phyloP scores from a whole-genome alignment of 2,888 invertebrate genomes.

The Synanthedon formicaeformis region DNA sequence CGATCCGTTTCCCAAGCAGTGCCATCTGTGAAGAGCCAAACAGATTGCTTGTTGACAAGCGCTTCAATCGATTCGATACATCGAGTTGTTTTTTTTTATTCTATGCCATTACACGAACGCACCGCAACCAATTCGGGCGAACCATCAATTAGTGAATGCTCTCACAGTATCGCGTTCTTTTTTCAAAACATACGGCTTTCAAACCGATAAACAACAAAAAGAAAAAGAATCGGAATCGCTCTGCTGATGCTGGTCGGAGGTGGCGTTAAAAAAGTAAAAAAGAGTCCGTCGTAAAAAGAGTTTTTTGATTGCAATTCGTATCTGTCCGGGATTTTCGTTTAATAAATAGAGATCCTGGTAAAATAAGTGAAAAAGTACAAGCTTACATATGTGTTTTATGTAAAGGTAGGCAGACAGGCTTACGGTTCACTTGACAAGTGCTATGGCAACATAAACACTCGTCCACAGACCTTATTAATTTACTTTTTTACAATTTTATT shows the following conservation, averaged over 20 bases:
- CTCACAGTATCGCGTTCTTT: constrained; percentile 40
- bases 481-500: too few relatives aligned
- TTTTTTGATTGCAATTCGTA: constrained; percentile 45
- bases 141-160: constrained; percentile 61
- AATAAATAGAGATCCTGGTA: constrained; percentile 20
- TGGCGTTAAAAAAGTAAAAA: constrained; percentile 35
- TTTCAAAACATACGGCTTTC: constrained; percentile 49
- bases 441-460: too few relatives aligned
- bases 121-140: constrained; percentile 41
- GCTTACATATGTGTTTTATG: too few relatives aligned
- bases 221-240: constrained; percentile 24
- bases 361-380: too few relatives aligned
- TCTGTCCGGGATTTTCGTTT: constrained; percentile 39
- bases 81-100: constrained; percentile 30
- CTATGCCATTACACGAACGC: constrained; percentile 21
- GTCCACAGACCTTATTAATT: too few relatives aligned
- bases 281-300: constrained; percentile 39
- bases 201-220: constrained; percentile 40
- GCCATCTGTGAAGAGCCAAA: constrained; percentile 44
- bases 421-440: too few relatives aligned
- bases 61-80: constrained; percentile 48
- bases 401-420: too few relatives aligned
- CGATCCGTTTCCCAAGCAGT: constrained; percentile 33
- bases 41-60: constrained; percentile 45
- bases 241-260: constrained; percentile 25